Conservation (phyloP, 1,140 invertebrate genomes). For the Calephelis virginiensis region DNA sequence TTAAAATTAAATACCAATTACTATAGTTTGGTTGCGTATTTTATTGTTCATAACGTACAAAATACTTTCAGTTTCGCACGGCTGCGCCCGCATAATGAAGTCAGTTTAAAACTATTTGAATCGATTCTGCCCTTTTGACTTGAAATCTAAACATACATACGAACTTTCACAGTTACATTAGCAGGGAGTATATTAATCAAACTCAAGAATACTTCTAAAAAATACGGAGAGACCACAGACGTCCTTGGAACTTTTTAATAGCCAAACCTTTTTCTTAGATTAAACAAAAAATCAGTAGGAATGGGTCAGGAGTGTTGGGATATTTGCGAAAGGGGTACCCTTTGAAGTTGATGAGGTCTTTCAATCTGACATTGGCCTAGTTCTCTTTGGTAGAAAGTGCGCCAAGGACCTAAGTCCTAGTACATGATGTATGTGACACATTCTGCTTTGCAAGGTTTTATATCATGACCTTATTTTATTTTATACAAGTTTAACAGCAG, state of each 20-base stretch:
- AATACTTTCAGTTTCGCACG: too few species aligned
- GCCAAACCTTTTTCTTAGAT: background rate
- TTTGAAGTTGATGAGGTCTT: constrained; percentile 1
- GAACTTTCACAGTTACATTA: too few species aligned
- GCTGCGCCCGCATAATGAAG: too few species aligned
- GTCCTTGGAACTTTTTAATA: background rate
- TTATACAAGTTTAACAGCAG: background rate
- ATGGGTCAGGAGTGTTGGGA: background rate
- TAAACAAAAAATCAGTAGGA: background rate
- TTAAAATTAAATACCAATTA: too few species aligned
- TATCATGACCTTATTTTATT: background rate
- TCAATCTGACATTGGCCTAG: constrained; percentile 1
- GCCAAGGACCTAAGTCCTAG: background rate
- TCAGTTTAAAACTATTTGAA: too few species aligned
- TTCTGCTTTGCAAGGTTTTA: constrained; percentile 5
- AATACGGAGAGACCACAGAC: background rate
- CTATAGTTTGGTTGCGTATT: too few species aligned
- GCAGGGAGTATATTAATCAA: too few species aligned
- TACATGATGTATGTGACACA: background rate
- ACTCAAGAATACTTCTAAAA: too few species aligned
- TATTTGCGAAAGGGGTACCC: background rate
- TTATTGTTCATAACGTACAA: too few species aligned
- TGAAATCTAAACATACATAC: too few species aligned
- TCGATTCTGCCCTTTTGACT: too few species aligned
- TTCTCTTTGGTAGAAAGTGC: background rate